Evolutionary conservation across 2,888 invertebrate genomes (phyloP).

Genomic region (Oscheius sp.): DNA sequence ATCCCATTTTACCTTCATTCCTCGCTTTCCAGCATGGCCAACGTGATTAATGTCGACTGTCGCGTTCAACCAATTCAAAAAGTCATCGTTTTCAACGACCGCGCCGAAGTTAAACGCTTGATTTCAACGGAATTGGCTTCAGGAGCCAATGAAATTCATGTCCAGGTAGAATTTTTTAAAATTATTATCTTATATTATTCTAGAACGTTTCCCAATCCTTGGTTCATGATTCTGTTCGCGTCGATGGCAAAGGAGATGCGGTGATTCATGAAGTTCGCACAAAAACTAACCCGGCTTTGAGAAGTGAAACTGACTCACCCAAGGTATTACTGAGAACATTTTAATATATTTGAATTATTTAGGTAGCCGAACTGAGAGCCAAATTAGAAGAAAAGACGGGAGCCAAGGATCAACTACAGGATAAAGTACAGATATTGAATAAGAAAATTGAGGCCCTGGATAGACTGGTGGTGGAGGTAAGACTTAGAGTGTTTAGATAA

Average conservation of each 20-base stretch:
- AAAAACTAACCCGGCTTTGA: conserved; percentile 33
- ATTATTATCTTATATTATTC: background rate
- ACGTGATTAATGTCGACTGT: conserved; percentile 30
- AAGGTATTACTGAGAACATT: conserved; percentile 28
- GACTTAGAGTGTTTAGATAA: conserved; percentile 3
- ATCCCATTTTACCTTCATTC: too few species aligned
- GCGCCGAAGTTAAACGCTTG: conserved; percentile 59
- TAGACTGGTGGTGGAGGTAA: conserved; percentile 48
- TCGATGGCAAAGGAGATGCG: conserved; percentile 57
- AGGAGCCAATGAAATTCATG: conserved; percentile 54
- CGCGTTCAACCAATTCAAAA: conserved; percentile 36
- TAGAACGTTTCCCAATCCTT: conserved; percentile 50
- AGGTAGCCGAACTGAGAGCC: conserved; percentile 11
- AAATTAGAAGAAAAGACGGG: background rate
- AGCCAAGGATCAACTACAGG: conserved; percentile 24
- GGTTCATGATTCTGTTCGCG: conserved; percentile 54
- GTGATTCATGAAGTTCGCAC: conserved; percentile 59
- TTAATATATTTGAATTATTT: background rate
- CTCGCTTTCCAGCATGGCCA: conserved; percentile 16
- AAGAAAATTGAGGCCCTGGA: conserved; percentile 60
- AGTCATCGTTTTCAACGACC: conserved; percentile 60
- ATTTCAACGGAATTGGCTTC: conserved; percentile 40
- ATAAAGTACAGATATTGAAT: conserved; percentile 8
- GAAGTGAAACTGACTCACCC: conserved; percentile 45
- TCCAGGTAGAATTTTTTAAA: conserved; percentile 37